phyloP scores from a whole-genome alignment of 1,140 invertebrate species.

The Zaprionus kolodkinae region DNA sequence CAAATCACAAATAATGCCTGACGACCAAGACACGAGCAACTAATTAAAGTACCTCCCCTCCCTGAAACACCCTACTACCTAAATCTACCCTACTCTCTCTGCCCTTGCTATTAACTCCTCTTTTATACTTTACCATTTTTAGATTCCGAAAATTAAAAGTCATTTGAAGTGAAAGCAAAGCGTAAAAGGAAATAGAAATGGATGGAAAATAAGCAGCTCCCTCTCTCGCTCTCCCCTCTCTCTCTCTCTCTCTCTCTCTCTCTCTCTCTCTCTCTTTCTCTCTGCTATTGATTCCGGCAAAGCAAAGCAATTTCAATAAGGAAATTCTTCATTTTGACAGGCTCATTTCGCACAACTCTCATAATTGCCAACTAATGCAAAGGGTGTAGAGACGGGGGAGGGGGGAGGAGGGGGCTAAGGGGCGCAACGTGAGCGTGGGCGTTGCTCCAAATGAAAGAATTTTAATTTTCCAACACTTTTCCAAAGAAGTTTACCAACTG shows the following conservation, averaged over 20 bases:
- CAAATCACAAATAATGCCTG: conserved; percentile 1
- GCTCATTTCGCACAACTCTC: conserved; percentile 44
- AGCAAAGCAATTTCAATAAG: conserved; percentile 58
- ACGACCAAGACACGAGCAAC: conserved; percentile 25
- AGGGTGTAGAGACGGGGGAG: conserved; percentile 23
- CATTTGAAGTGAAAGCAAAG: conserved; percentile 12
- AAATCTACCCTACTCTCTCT: too few relatives aligned
- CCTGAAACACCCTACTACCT: neutral
- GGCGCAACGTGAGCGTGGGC: neutral
- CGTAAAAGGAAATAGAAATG: conserved; percentile 20
- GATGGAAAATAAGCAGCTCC: conserved; percentile 30
- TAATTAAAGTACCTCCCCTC: conserved; percentile 36
- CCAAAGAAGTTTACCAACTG: conserved; percentile 46
- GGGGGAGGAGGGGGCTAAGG: neutral
- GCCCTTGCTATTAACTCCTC: neutral
- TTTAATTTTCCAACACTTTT: conserved; percentile 52
- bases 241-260: neutral
- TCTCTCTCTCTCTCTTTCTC: neutral
- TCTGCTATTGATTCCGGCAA: conserved; percentile 44
- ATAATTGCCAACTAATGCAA: conserved; percentile 70
- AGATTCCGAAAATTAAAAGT: conserved; percentile 29
- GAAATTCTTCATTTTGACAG: conserved; percentile 64
- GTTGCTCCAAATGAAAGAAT: conserved; percentile 7
- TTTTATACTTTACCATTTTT: neutral
- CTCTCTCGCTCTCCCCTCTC: neutral